Evolutionary conservation across 2,113 vertebrate species (phyloP).

Genomic region (Sprattus sprattus): DNA sequence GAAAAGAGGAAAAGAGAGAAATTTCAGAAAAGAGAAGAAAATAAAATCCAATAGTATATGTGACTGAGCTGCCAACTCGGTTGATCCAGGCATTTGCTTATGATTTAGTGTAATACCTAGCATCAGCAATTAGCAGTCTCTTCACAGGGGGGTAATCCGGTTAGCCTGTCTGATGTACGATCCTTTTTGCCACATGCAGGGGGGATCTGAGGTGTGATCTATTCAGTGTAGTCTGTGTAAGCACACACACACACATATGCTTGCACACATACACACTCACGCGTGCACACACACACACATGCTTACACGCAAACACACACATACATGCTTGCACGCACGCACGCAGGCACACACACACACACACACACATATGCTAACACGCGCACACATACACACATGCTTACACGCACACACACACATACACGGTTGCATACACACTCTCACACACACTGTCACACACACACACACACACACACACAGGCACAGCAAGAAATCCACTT

Average conservation of each 20-base stretch:
- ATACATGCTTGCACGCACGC: neutral
- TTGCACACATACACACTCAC: neutral
- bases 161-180: neutral
- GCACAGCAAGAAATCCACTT: neutral
- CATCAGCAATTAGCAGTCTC: neutral
- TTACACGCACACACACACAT: neutral
- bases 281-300: neutral
- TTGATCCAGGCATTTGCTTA: neutral
- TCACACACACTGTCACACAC: neutral
- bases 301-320: no score
- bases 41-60: neutral
- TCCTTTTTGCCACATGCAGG: neutral
- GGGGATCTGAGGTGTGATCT: neutral
- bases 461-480: neutral
- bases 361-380: neutral
- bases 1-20: slow-evolving; percentile 51
- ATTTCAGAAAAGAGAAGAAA: slow-evolving; percentile 52
- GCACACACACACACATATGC: neutral
- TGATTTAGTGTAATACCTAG: slow-evolving; percentile 2
- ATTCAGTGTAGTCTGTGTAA: neutral
- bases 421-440: neutral
- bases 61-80: neutral
- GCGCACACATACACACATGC: neutral
- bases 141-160: slow-evolving; percentile 8
- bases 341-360: neutral